These are phyloP conservation scores for Drosophila recens DNA, from an alignment of 2,888 invertebrate genomes.

Conservation along the genomic window DNA sequence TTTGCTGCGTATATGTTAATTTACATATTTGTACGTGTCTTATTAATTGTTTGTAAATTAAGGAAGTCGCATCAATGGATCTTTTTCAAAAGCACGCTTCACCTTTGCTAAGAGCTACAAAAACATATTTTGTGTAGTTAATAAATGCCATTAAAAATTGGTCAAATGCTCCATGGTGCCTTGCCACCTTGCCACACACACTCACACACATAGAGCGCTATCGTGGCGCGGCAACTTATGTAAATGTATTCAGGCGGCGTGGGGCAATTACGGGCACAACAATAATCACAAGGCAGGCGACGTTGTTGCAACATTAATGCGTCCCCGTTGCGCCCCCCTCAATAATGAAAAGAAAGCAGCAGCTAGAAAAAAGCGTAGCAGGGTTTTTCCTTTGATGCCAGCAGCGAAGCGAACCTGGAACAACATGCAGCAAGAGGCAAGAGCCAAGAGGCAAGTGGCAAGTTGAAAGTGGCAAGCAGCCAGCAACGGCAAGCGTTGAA, in stretches of 20 bases:
- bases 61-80: too few relatives aligned
- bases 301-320: constrained; percentile 38
- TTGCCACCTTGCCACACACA: constrained; percentile 3
- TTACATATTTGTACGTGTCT: too few relatives aligned
- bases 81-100: too few relatives aligned
- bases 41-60: too few relatives aligned
- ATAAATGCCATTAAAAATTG: too few relatives aligned
- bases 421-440: constrained; percentile 9
- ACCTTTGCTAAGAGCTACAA: too few relatives aligned
- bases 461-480: constrained; percentile 11
- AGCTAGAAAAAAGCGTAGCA: neutral
- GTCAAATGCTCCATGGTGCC: neutral
- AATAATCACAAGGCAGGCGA: constrained; percentile 47
- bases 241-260: constrained; percentile 51
- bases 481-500: constrained; percentile 24
- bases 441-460: neutral
- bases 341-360: constrained; percentile 54
- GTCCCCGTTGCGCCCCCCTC: constrained; percentile 7
- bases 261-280: constrained; percentile 51
- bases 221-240: constrained; percentile 41
- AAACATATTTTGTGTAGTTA: too few relatives aligned
- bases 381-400: constrained; percentile 25
- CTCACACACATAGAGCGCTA: neutral
- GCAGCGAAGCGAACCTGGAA: constrained; percentile 13
- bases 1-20: too few relatives aligned